Base-by-base conservation (phyloP, 2,797 vertebrate genomes). In the Bryconaethiops microstoma region DNA sequence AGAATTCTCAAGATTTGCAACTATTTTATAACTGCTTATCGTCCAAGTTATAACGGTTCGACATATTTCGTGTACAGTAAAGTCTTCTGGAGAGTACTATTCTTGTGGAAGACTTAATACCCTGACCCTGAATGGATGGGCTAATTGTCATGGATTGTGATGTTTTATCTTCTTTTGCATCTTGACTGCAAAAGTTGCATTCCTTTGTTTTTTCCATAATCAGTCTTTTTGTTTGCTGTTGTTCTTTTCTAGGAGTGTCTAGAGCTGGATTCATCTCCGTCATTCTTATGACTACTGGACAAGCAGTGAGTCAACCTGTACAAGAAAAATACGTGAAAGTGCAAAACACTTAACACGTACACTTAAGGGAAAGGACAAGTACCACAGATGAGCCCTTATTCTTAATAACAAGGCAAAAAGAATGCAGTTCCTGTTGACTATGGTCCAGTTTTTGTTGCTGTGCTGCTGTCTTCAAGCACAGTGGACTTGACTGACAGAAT, bases 191-290 rank as follows among this genome's bases (percentile, higher is more conserved):
- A 17, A 72, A 68, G 16, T 64, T 72, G n/a, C 48, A 48, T 73
- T 73, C 59, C 3, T 78, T 77, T 64, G 59, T 64, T 52, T 69
- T 69, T 25, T 60, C 55, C 55, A 39, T 72, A 63, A 72, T 64
- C 25, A 71, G 19, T 25, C 59, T 62, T 21, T 25, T 62, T 25
- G 29, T 29, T 29, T 29, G 29, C 29, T 54, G 63, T 60, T 45
- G 69, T 65, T 73, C 40, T 13, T 42, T 45, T 57, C 35, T 40
- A 55, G 29, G 57, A 72, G 59, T 64, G 69, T 79, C 45, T 63
- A 23, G 5, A 40, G 40, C 13, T 52, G 5, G 29, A 63, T 45
- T 73, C 9, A 64, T 73, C 21, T 70, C 68, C 25, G 68, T n/a
- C 48, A 50, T 52, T 57, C n/a, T 55, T 72, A 40, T 63, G 45